Evolutionary conservation across 2,797 vertebrate genomes (phyloP).

Genomic region (Merluccius polli): DNA sequence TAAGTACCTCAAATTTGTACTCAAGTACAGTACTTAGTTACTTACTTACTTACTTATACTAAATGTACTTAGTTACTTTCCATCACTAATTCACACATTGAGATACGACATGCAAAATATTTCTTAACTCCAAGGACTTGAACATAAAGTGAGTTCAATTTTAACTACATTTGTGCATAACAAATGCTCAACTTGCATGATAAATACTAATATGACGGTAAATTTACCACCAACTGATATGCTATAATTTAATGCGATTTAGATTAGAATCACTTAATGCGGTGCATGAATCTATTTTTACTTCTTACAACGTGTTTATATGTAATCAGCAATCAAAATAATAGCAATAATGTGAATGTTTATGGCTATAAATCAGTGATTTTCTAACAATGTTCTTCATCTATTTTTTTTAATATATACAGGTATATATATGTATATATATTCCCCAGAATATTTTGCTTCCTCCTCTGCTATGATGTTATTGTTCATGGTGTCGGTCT

Average conservation of each 20-base stretch:
- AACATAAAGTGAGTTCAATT: neutral
- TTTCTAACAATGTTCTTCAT: neutral
- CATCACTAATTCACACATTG: too few relatives aligned
- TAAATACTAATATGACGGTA: neutral
- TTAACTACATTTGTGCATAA: neutral
- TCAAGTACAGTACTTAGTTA: too few relatives aligned
- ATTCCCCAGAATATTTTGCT: neutral
- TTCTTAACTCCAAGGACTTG: too few relatives aligned
- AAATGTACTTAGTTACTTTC: too few relatives aligned
- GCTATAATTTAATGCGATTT: neutral
- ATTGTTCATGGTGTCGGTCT: constrained; percentile 34
- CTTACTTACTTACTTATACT: too few relatives aligned
- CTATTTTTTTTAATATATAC: neutral
- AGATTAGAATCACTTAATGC: neutral
- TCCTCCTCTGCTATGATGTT: constrained; percentile 52
- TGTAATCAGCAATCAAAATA: too few relatives aligned
- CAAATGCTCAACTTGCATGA: neutral
- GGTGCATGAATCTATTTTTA: neutral
- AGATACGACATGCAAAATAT: too few relatives aligned
- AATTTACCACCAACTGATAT: neutral
- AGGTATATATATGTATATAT: too few relatives aligned
- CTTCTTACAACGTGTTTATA: neutral
- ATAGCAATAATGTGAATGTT: too few relatives aligned
- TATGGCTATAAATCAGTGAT: neutral
- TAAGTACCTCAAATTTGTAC: too few relatives aligned